Evolutionary conservation across 2,888 invertebrate genomes (phyloP).

Genomic region (Hemicrepidius hirtus): DNA sequence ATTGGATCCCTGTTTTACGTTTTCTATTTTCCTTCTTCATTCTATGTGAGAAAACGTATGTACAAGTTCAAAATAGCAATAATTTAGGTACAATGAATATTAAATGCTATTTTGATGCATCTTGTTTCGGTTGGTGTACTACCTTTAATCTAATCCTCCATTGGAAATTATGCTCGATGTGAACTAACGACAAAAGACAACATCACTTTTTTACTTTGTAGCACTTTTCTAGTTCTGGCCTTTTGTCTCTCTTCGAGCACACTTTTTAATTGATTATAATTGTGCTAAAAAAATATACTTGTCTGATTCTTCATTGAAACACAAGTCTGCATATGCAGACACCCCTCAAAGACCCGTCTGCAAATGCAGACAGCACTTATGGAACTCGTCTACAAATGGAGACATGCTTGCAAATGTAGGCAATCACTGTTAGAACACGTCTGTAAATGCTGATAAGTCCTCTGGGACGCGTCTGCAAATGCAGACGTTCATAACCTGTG

Average conservation of each 20-base stretch:
- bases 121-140: slow-evolving; percentile 3
- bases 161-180: slow-evolving; percentile 30
- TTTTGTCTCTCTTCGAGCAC: slow-evolving; percentile 23
- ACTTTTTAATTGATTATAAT: slow-evolving; percentile 31
- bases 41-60: slow-evolving; percentile 39
- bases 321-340: too few species aligned
- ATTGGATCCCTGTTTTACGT: slow-evolving; percentile 31
- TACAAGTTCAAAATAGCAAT: slow-evolving; percentile 55
- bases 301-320: too few species aligned
- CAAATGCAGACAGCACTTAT: too few species aligned
- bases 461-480: too few species aligned
- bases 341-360: too few species aligned
- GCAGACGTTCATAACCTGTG: too few species aligned
- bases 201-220: slow-evolving; percentile 53
- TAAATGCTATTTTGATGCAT: slow-evolving; percentile 47
- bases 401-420: too few species aligned
- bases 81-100: slow-evolving; percentile 39
- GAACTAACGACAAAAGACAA: slow-evolving; percentile 33
- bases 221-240: slow-evolving; percentile 46
- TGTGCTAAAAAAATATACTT: slow-evolving; percentile 18
- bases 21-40: slow-evolving; percentile 20
- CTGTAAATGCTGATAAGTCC: too few species aligned
- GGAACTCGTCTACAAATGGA: too few species aligned
- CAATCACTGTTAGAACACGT: too few species aligned
- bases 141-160: neutral